Conservation (phyloP, 2,113 vertebrate species). For the Numenius arquata region DNA sequence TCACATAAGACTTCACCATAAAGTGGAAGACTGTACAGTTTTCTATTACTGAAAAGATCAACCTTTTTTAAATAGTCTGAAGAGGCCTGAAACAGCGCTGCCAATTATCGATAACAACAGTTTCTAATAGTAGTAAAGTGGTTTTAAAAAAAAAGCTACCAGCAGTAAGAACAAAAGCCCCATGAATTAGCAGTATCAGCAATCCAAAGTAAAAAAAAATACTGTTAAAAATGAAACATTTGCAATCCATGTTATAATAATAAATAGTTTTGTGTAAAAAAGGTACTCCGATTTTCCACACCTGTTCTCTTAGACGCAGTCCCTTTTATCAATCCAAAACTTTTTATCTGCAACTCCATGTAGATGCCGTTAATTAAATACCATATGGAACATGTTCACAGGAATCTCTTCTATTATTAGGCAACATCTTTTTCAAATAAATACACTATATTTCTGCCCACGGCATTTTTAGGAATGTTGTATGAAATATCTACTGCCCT, state of each 20-base stretch:
- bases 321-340: neutral
- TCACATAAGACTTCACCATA: neutral
- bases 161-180: neutral
- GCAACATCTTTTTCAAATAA: constrained; percentile 20
- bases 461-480: neutral
- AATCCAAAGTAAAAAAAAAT: neutral
- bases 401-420: neutral
- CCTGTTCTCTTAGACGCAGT: neutral
- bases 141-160: neutral
- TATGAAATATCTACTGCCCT: neutral
- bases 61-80: neutral
- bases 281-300: neutral
- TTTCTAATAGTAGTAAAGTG: neutral
- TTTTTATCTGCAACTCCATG: neutral
- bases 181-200: neutral
- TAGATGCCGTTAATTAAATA: neutral
- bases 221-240: neutral
- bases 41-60: neutral
- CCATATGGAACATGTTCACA: neutral
- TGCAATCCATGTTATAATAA: neutral
- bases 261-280: neutral
- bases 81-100: neutral
- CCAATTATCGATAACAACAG: neutral
- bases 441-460: neutral
- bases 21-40: neutral